Evolutionary conservation across 1,140 invertebrate species (phyloP).

Genomic region (Bombus affinis): DNA sequence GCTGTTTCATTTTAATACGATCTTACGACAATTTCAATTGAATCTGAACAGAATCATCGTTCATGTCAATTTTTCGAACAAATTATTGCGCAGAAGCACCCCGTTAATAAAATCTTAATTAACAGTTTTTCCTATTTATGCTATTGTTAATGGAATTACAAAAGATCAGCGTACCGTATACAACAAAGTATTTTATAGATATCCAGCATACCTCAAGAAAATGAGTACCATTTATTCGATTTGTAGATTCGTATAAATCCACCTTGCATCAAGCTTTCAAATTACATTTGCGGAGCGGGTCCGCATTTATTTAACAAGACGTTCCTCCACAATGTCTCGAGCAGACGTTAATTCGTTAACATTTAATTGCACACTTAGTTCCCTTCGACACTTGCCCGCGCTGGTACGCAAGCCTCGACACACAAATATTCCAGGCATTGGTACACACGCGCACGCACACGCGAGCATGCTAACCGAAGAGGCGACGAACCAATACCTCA

Average conservation of each 20-base stretch:
- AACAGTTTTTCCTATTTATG: neutral
- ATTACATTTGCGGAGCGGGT: slow-evolving; percentile 17
- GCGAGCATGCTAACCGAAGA: slow-evolving; percentile 36
- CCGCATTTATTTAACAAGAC: slow-evolving; percentile 58
- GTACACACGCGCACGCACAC: slow-evolving; percentile 29
- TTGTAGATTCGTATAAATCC: slow-evolving; percentile 3
- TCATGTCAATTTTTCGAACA: neutral
- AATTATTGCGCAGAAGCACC: neutral
- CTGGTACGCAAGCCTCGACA: slow-evolving; percentile 7
- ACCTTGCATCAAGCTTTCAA: slow-evolving; percentile 23
- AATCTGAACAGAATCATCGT: neutral
- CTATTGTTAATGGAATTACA: neutral
- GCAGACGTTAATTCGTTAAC: slow-evolving; percentile 69
- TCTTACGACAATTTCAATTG: no score
- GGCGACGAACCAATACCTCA: slow-evolving; percentile 58
- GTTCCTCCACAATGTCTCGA: slow-evolving; percentile 47
- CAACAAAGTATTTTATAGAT: neutral
- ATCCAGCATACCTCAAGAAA: neutral
- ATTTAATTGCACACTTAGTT: slow-evolving; percentile 68
- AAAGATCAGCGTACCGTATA: neutral
- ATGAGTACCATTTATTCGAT: slow-evolving; percentile 5
- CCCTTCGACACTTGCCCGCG: slow-evolving; percentile 36
- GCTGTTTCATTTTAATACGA: no score
- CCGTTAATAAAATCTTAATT: no score
- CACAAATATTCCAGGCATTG: neutral